Evolutionary conservation across 92 coral and sea anemone species (phyloP).

Genomic region (Siderastrea siderea): DNA sequence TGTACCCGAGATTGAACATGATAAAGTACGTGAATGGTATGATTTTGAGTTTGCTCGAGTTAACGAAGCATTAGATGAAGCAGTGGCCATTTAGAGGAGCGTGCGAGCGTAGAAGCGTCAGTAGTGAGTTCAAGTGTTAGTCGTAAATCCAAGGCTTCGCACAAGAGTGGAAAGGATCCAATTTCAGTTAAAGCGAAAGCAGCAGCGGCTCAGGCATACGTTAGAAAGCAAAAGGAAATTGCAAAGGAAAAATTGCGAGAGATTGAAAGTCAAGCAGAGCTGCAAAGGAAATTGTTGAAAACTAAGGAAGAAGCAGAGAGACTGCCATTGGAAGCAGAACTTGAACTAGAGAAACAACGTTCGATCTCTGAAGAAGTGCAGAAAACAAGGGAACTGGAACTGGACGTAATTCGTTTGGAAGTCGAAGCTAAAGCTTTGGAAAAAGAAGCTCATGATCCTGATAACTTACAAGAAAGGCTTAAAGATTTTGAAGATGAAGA

Average conservation of each 20-base stretch:
- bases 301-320: constrained; percentile 17
- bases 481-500: too few relatives aligned
- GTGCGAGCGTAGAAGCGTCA: too few relatives aligned
- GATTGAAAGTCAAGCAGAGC: too few relatives aligned
- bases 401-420: neutral
- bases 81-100: neutral
- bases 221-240: too few relatives aligned
- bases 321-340: neutral
- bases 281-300: neutral
- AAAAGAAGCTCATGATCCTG: too few relatives aligned
- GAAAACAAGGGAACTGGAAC: neutral
- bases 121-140: too few relatives aligned
- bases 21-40: constrained; percentile 1
- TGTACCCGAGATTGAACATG: neutral
- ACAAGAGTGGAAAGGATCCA: too few relatives aligned
- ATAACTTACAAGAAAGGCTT: too few relatives aligned
- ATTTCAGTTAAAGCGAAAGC: too few relatives aligned
- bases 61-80: neutral
- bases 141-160: too few relatives aligned
- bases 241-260: too few relatives aligned
- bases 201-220: too few relatives aligned
- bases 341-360: neutral
- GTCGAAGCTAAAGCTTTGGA: neutral
- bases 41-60: neutral
- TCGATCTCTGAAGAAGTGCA: neutral